Conservation (phyloP, 2,888 invertebrate genomes). For the Boloria selene region DNA sequence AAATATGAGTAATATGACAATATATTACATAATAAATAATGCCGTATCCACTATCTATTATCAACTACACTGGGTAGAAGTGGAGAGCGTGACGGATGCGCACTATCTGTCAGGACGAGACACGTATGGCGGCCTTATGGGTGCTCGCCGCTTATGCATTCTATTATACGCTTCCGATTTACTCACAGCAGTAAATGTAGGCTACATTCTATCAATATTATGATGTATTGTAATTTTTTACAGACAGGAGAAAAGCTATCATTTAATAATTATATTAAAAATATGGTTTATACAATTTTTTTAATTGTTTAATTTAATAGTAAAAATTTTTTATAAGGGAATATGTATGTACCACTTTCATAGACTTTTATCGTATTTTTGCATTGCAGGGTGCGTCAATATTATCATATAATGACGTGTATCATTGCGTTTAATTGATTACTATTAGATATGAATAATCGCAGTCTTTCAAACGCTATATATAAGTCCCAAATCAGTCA, state of each 20-base stretch:
- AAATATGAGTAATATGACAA: too few species aligned
- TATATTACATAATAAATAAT: background rate
- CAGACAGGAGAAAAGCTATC: too few species aligned
- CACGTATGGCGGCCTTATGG: slow-evolving; percentile 31
- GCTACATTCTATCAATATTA: background rate
- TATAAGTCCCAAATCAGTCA: slow-evolving; percentile 13
- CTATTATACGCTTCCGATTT: slow-evolving; percentile 31
- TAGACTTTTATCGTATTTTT: slow-evolving; percentile 5
- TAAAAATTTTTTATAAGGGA: background rate
- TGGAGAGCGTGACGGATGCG: slow-evolving; percentile 53
- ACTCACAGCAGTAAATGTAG: background rate
- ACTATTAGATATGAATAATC: slow-evolving; percentile 33
- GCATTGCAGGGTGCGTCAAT: background rate
- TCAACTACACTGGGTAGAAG: slow-evolving; percentile 42
- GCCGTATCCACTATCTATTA: slow-evolving; percentile 17
- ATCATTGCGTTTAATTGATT: slow-evolving; percentile 33
- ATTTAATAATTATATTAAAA: too few species aligned
- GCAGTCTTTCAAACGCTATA: slow-evolving; percentile 24
- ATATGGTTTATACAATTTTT: too few species aligned
- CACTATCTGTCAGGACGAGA: slow-evolving; percentile 50
- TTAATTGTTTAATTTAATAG: too few species aligned
- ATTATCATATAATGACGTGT: slow-evolving; percentile 20
- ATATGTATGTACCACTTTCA: background rate
- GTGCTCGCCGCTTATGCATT: slow-evolving; percentile 37
- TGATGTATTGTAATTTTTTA: too few species aligned